Percentiles rank a stretch among this genome's conserved stretches.
phyloP scores from a whole-genome alignment of 1,140 invertebrate genomes.

The Camponotus floridanus region DNA sequence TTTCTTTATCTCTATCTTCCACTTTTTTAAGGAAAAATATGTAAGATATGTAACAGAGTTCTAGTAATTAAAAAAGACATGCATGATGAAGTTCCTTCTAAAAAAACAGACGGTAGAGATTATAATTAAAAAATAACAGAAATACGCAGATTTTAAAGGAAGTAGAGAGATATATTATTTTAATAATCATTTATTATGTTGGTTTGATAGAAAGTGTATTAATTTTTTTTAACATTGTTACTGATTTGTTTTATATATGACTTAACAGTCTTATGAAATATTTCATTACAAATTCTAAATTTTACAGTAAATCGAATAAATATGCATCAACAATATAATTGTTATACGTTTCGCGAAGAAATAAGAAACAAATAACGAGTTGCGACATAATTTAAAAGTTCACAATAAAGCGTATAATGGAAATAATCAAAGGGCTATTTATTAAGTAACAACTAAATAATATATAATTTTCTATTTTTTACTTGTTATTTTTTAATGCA shows the following conservation, averaged over 20 bases:
- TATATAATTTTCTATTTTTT: too few relatives aligned
- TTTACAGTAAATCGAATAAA: not conserved
- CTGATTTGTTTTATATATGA: not conserved
- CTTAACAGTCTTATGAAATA: not conserved
- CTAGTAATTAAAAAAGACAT: not conserved
- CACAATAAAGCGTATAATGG: not conserved
- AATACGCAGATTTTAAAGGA: not conserved
- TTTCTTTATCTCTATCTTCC: not conserved
- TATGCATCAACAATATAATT: not conserved
- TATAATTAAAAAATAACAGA: conserved; percentile 14
- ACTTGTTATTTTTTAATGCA: too few relatives aligned
- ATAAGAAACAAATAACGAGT: not conserved
- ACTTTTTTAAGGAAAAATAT: not conserved
- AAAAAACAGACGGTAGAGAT: not conserved
- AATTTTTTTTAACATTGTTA: not conserved
- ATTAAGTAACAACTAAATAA: not conserved
- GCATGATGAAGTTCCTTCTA: not conserved
- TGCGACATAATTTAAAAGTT: conserved; percentile 26
- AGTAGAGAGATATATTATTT: not conserved
- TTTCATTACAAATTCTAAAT: not conserved
- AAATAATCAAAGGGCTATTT: not conserved
- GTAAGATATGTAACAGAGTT: not conserved
- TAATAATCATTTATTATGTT: conserved; percentile 11
- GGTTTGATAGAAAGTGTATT: not conserved
- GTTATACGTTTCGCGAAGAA: not conserved